These are phyloP conservation scores for Lamprologus callipterus DNA, from an alignment of 2,113 vertebrate genomes.

Conservation along the genomic window DNA sequence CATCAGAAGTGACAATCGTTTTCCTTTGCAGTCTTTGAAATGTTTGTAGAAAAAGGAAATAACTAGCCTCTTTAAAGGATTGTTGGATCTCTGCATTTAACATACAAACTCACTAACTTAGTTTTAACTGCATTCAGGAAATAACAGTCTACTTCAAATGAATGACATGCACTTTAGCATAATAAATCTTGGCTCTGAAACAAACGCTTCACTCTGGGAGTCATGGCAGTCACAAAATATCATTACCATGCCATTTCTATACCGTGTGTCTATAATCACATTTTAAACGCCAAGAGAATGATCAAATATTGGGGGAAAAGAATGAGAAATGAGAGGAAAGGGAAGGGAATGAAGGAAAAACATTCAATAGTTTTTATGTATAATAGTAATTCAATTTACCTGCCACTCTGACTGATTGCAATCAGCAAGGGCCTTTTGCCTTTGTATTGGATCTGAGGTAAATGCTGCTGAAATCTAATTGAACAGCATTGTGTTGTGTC, in stretches of 20 bases:
- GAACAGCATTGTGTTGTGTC: constrained; percentile 43
- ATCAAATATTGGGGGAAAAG: not conserved
- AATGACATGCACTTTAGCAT: not conserved
- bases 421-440: constrained; percentile 38
- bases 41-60: not conserved
- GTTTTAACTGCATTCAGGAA: constrained; percentile 11
- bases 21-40: not conserved
- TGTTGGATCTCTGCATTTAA: not conserved
- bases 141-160: not conserved
- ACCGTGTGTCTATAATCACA: not conserved
- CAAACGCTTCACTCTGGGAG: not conserved
- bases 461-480: constrained; percentile 53
- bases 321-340: not conserved
- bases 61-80: not conserved
- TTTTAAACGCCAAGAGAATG: constrained; percentile 12
- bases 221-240: constrained; percentile 12
- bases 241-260: not conserved
- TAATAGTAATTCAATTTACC: constrained; percentile 60
- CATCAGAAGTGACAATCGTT: not conserved
- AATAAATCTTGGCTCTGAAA: constrained; percentile 7
- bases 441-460: constrained; percentile 21
- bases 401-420: constrained; percentile 66
- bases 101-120: not conserved
- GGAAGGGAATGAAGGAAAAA: not conserved
- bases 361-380: constrained; percentile 32